These are phyloP conservation scores for Euspilapteryx auroguttella DNA, from an alignment of 2,888 invertebrate genomes.

Conservation along the genomic window DNA sequence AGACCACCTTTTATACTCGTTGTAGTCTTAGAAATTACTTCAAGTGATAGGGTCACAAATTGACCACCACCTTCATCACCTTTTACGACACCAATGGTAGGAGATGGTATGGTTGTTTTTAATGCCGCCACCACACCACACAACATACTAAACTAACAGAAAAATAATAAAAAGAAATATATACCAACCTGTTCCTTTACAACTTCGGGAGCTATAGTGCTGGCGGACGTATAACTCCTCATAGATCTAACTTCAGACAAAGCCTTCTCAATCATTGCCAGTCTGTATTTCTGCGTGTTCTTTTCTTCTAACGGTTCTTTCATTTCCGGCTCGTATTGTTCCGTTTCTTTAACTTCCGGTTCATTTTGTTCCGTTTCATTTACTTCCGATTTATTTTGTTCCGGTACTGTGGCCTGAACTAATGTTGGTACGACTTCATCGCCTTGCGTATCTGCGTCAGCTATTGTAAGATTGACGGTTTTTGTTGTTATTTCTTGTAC, in stretches of 20 bases:
- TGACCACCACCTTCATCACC: no score
- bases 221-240: constrained; percentile 66
- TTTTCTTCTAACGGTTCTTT: constrained; percentile 28
- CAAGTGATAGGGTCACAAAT: no score
- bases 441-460: no score
- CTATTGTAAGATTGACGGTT: constrained; percentile 16
- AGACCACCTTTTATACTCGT: no score
- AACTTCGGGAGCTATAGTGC: constrained; percentile 83
- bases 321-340: constrained; percentile 3
- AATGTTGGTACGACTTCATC: constrained; percentile 20
- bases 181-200: constrained; percentile 66
- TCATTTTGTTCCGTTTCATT: constrained; percentile 7
- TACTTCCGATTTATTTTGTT: constrained; percentile 6
- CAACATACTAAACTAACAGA: no score
- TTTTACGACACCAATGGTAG: no score
- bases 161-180: no score
- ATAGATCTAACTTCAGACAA: constrained; percentile 59
- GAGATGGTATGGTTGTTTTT: no score
- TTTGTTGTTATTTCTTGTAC: constrained; percentile 13
- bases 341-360: neutral
- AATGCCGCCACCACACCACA: no score
- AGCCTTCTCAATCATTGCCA: constrained; percentile 62
- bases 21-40: no score
- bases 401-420: constrained; percentile 8
- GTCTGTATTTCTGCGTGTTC: constrained; percentile 57